A percentile compares a stretch with the other conserved stretches of the same genome.
phyloP scores from a whole-genome alignment of 2,113 vertebrate genomes.

The Campylomormyrus numenius region DNA sequence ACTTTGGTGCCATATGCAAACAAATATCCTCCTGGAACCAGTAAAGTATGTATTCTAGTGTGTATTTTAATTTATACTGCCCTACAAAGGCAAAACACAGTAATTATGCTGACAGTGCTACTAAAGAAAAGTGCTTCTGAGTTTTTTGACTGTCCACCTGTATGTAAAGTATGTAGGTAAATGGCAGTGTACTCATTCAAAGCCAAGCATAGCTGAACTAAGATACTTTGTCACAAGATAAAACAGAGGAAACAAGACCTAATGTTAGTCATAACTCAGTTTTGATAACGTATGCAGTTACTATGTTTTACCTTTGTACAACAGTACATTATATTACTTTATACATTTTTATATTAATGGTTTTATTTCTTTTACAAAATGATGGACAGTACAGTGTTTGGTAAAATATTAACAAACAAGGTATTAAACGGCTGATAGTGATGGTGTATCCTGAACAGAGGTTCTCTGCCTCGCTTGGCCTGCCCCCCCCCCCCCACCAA shows the following conservation, averaged over 20 bases:
- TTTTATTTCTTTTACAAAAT: not conserved
- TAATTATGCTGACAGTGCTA: not conserved
- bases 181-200: not conserved
- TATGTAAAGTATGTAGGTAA: not conserved
- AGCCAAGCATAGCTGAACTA: not conserved
- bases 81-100: not conserved
- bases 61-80: not conserved
- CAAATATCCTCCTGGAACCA: not conserved
- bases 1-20: not conserved
- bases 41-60: not conserved
- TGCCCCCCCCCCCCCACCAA: not conserved
- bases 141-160: not conserved
- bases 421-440: not conserved
- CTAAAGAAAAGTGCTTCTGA: not conserved
- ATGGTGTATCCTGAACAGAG: not conserved
- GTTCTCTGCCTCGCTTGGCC: not conserved
- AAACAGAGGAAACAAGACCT: not conserved
- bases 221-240: not conserved
- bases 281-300: not conserved
- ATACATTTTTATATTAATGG: not conserved
- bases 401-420: not conserved
- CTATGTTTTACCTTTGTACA: not conserved
- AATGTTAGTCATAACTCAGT: not conserved
- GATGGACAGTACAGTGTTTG: not conserved
- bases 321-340: not conserved